Percentiles rank a stretch among this genome's conserved stretches.
phyloP scores from a whole-genome alignment of 2,797 vertebrate genomes.

The Cygnus olor region DNA sequence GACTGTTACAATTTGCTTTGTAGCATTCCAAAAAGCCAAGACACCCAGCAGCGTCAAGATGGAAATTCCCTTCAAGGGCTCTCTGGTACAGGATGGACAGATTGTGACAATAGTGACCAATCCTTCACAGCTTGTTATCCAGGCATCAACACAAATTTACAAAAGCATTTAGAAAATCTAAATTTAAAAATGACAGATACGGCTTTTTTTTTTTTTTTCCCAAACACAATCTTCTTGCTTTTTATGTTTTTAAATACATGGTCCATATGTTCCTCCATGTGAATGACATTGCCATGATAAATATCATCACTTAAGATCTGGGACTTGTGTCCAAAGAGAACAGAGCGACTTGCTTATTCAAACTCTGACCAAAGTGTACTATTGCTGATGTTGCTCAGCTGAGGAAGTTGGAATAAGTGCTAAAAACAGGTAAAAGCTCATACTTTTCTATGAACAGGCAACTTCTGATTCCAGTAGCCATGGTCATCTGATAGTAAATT shows the following conservation, averaged over 20 bases:
- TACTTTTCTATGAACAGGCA: background rate
- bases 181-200: background rate
- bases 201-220: background rate
- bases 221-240: background rate
- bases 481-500: background rate
- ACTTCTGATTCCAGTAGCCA: background rate
- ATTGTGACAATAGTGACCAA: constrained; percentile 54
- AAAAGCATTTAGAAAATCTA: background rate
- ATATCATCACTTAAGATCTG: background rate
- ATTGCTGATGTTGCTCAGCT: background rate
- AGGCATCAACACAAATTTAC: constrained; percentile 12
- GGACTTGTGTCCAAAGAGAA: background rate
- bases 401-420: background rate
- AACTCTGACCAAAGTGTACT: background rate
- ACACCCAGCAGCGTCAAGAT: background rate
- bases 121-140: constrained; percentile 43
- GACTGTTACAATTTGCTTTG: constrained; percentile 15
- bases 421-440: background rate
- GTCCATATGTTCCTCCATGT: background rate
- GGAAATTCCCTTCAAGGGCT: constrained; percentile 19
- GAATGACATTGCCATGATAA: background rate
- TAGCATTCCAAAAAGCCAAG: constrained; percentile 13
- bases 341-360: background rate
- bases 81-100: constrained; percentile 31
- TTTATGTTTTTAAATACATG: background rate